Evolutionary conservation across 37 sponge, comb jelly and placozoan genomes (phyloP), one percentile per base, ranked within the genome.

Genomic region (Cladorhizidae sp.): DNA sequence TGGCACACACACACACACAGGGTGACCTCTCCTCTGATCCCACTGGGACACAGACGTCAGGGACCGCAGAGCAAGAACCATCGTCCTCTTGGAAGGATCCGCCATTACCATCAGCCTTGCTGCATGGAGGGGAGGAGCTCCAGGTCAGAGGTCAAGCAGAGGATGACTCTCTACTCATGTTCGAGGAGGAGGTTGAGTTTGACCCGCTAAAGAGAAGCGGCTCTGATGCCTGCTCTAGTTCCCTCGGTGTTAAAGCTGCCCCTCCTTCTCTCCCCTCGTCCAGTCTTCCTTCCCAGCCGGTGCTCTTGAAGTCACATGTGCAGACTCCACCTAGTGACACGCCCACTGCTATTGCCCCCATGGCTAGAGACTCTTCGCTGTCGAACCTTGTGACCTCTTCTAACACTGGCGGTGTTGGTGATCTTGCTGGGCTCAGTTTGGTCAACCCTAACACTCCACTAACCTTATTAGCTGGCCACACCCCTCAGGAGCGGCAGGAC

Each of bases 151-250:
- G n/a, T 6, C 50, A 67, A 33, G 40, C 32, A 28, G 83, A 45
- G 26, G 83, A 73, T 1, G 54, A 70, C 57, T 80, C 88, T 2
- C 77, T 87, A 35, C 35, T 87, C 54, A 76, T 45, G 0, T 80
- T 87, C 37, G 82, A 76, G 2, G 81, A 64, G 21, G 74, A 82
- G 0, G 74, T 57, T 38, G 61, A 81, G 20, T 82, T 82, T 64
- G 83, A 82, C 32, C 83, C 83, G 0, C 65, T 82, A 23, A 73
- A 64, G 38, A 62, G 74, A n/a, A 81, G 42, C 26, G 63, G 26
- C 57, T 86, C 80, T 3, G 5, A 69, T 50, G 50, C 42, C n/a
- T 0, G 82, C 22, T 72, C 50, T 32, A 40, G 20, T 14, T 73
- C 83, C 23, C 3, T 82, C 29, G 38, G 26, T 23, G 6, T 56